These are phyloP conservation scores for Ochropleura plecta DNA, from an alignment of 2,888 invertebrate species.

Conservation along the genomic window DNA sequence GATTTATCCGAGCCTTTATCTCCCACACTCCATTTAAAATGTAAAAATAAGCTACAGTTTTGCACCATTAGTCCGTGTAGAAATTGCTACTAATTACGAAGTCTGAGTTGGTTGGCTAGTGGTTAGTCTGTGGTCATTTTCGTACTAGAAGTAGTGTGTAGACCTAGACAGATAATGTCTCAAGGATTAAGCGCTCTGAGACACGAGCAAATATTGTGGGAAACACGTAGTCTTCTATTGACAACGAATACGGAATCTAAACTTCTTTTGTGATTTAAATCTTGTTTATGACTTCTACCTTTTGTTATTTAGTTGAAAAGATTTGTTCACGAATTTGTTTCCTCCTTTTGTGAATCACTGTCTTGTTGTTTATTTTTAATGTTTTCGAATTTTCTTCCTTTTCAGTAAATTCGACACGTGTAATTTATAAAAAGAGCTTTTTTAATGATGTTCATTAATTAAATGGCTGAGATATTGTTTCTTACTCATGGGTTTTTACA, in stretches of 20 bases:
- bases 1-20: slow-evolving; percentile 29
- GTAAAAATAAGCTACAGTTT: slow-evolving; percentile 63
- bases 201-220: slow-evolving; percentile 22
- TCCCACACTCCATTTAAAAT: slow-evolving; percentile 33
- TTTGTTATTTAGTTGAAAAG: background rate
- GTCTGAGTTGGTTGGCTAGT: slow-evolving; percentile 61
- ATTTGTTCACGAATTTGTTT: background rate
- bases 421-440: background rate
- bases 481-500: background rate
- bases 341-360: background rate
- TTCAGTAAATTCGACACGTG: background rate
- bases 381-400: background rate
- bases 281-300: background rate
- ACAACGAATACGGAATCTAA: slow-evolving; percentile 14
- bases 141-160: slow-evolving; percentile 54
- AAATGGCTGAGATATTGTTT: background rate
- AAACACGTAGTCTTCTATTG: slow-evolving; percentile 3
- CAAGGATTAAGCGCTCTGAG: slow-evolving; percentile 73
- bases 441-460: background rate
- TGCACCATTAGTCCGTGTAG: slow-evolving; percentile 64
- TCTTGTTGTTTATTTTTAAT: background rate
- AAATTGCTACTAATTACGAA: slow-evolving; percentile 74
- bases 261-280: slow-evolving; percentile 12
- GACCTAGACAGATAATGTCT: slow-evolving; percentile 67
- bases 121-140: slow-evolving; percentile 58